Base-by-base conservation (phyloP, 2,113 vertebrate species). In the Delphinus delphis region DNA sequence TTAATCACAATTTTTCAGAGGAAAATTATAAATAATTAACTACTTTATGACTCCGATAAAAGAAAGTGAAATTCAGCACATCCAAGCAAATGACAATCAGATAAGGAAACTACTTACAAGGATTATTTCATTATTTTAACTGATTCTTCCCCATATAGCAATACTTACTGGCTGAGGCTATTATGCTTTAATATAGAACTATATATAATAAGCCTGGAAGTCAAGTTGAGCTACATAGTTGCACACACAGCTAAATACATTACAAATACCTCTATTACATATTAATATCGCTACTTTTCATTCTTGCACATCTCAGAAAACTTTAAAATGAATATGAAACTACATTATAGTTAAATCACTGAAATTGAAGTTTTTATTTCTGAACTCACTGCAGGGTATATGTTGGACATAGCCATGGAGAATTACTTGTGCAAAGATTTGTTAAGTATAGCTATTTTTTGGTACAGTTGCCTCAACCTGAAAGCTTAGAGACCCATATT, bases 21-120 rank as follows among this genome's bases (percentile, higher is more conserved):
- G 80, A 97, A 96, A 97, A 95, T 84, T 62, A 33, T 97, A 95
- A 98, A 97, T 68, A 89, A 93, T 96, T 98, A 97, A 97, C 14
- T 4, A 88, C 9, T 86, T 41, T 63, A 95, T 94, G 25, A 81
- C 44, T 93, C 68, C 23, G 5, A 92, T 92, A 84, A 93, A 71
- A 96, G 44, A 98, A 97, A 93, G 53, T 87, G 23, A 97, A 97
- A 91, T 95, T 98, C 74, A 97, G 26, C 55, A 92, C 50, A 96
- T 38, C 50, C 12, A 89, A 93, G 26, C 28, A 94, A 79, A 96
- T 23, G 21, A 38, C 47, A 80, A 87, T 97, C 88, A 92, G 89
- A 96, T 96, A 96, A 95, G 18, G 17, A 95, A 96, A 82, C 92
- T 92, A 95, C 28, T 79, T 89, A 82, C 21, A 28, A 63, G 53